Evolutionary conservation across 2,888 invertebrate species (phyloP).

Genomic region (Aplocera efformata): DNA sequence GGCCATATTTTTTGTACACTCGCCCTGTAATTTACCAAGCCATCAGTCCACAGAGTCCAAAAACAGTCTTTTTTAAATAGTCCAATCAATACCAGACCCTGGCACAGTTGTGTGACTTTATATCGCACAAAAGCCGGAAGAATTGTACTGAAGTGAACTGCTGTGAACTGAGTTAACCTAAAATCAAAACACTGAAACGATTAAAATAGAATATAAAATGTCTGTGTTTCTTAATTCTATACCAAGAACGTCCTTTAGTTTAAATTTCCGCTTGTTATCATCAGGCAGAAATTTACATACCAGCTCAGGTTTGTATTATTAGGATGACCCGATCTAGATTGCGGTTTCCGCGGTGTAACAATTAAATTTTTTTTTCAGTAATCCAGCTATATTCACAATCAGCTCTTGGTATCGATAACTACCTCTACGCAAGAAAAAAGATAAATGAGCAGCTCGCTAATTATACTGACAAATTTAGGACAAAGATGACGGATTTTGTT

Average conservation of each 20-base stretch:
- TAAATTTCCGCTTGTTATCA: conserved; percentile 36
- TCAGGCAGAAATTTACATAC: conserved; percentile 39
- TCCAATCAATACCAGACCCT: too few species aligned
- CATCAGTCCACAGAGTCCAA: too few species aligned
- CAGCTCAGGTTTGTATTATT: conserved; percentile 37
- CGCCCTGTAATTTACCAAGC: too few species aligned
- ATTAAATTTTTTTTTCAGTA: conserved; percentile 41
- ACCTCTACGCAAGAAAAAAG: conserved; percentile 73
- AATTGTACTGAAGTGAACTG: too few species aligned
- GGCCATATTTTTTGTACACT: too few species aligned
- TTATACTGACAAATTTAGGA: conserved; percentile 83
- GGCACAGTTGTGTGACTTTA: too few species aligned
- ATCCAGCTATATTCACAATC: conserved; percentile 76
- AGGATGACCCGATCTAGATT: too few species aligned
- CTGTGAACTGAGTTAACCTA: conserved; percentile 20
- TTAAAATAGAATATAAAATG: conserved; percentile 34
- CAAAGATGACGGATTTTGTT: conserved; percentile 85
- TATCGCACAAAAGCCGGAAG: too few species aligned
- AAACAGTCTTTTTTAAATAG: too few species aligned
- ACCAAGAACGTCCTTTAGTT: conserved; percentile 32
- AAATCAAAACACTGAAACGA: conserved; percentile 4
- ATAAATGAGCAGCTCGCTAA: conserved; percentile 81
- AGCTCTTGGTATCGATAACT: conserved; percentile 83
- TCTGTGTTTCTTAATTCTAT: conserved; percentile 44
- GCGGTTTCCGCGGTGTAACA: too few species aligned